Conservation (phyloP, 1,140 invertebrate genomes). For the Macrostomum lignano region DNA sequence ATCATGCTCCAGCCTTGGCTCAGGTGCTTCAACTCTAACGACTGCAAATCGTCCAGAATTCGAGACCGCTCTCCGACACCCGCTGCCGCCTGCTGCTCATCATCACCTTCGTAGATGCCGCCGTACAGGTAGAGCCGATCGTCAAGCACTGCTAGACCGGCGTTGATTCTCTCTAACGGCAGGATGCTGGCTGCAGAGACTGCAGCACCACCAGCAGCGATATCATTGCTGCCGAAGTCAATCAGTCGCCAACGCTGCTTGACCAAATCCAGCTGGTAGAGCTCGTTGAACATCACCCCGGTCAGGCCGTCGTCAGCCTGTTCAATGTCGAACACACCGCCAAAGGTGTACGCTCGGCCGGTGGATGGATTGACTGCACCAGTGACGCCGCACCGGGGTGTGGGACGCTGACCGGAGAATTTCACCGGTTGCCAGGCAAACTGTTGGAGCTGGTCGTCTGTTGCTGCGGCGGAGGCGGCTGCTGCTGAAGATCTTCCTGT, state of each 20-base stretch:
- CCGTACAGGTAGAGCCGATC: slow-evolving; percentile 55
- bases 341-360: slow-evolving; percentile 42
- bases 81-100: slow-evolving; percentile 44
- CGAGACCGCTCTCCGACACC: too few species aligned
- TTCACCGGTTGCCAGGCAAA: slow-evolving; percentile 48
- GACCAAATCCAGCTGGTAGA: background rate
- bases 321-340: slow-evolving; percentile 49
- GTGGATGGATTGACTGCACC: slow-evolving; percentile 28
- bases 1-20: too few species aligned
- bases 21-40: too few species aligned
- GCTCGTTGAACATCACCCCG: background rate
- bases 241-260: background rate
- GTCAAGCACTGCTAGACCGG: slow-evolving; percentile 44
- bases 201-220: background rate
- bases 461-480: too few species aligned
- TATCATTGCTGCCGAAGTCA: background rate
- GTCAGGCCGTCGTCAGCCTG: too few species aligned
- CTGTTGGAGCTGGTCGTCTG: slow-evolving; percentile 18
- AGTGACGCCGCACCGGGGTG: slow-evolving; percentile 39
- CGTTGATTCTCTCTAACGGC: slow-evolving; percentile 48
- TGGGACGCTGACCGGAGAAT: slow-evolving; percentile 36
- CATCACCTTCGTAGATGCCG: slow-evolving; percentile 50
- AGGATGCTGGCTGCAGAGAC: slow-evolving; percentile 24
- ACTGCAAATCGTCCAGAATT: too few species aligned
- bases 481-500: too few species aligned